phyloP scores from a whole-genome alignment of 2,797 vertebrate genomes.

The Parauchenoglanis ngamensis region DNA sequence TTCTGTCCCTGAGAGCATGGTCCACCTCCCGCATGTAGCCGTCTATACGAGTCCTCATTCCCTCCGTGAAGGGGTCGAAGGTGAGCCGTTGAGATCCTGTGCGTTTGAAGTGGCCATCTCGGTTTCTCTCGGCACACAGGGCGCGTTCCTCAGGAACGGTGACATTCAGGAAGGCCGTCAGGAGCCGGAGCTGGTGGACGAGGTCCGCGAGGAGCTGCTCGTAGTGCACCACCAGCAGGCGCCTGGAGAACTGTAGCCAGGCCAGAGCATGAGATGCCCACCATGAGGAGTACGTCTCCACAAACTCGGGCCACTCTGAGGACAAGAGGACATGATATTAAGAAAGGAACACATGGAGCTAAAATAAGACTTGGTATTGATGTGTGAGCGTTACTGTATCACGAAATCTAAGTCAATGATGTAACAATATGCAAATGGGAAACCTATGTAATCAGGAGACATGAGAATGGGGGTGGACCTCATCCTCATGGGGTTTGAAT shows the following conservation, averaged over 20 bases:
- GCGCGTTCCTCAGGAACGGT: slow-evolving; percentile 84
- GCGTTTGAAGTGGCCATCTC: slow-evolving; percentile 92
- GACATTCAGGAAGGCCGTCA: slow-evolving; percentile 86
- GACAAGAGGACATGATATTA: neutral
- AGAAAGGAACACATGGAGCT: neutral
- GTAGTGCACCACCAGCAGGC: slow-evolving; percentile 87
- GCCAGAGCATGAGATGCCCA: slow-evolving; percentile 92
- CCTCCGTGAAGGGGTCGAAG: slow-evolving; percentile 87
- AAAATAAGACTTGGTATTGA: neutral
- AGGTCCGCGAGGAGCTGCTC: slow-evolving; percentile 88
- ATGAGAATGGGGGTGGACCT: neutral
- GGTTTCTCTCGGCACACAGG: slow-evolving; percentile 90
- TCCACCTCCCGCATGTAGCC: slow-evolving; percentile 85
- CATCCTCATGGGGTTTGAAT: neutral
- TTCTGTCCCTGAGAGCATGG: slow-evolving; percentile 82
- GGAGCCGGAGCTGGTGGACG: slow-evolving; percentile 80
- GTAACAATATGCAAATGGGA: no score
- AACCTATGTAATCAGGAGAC: neutral
- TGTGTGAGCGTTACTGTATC: neutral
- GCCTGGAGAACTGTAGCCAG: slow-evolving; percentile 88
- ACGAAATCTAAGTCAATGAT: neutral
- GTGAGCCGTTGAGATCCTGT: slow-evolving; percentile 71
- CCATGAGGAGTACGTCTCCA: slow-evolving; percentile 93
- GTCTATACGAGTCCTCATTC: slow-evolving; percentile 88
- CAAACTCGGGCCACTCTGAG: slow-evolving; percentile 95